A percentile compares a stretch with the other conserved stretches of the same genome.
phyloP scores from a whole-genome alignment of 1,140 invertebrate species.

The Drosophila sp. region DNA sequence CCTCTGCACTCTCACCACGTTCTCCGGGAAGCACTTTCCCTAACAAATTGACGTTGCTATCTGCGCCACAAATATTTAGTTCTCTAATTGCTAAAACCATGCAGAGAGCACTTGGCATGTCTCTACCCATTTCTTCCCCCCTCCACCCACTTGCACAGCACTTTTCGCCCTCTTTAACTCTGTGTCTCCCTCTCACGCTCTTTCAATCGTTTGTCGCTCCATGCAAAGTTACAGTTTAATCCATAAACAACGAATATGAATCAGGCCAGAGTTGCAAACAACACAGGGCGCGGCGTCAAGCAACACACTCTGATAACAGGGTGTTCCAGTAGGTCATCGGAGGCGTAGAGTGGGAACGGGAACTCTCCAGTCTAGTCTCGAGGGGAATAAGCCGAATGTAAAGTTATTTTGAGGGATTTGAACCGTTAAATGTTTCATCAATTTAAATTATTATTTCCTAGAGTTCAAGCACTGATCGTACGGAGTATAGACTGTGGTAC shows the following conservation, averaged over 20 bases:
- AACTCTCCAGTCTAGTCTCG: neutral
- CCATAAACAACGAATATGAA: slow-evolving; percentile 24
- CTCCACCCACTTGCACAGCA: neutral
- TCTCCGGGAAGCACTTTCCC: slow-evolving; percentile 17
- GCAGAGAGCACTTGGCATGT: slow-evolving; percentile 23
- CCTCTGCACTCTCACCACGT: neutral
- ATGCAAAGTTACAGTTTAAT: slow-evolving; percentile 27
- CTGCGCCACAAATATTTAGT: slow-evolving; percentile 54
- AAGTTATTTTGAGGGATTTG: no score
- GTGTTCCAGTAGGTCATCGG: slow-evolving; percentile 2
- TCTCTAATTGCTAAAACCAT: slow-evolving; percentile 50
- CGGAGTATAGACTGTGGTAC: no score
- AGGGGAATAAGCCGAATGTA: neutral
- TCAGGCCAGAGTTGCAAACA: slow-evolving; percentile 22
- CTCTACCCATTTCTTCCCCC: neutral
- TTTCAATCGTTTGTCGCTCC: slow-evolving; percentile 18
- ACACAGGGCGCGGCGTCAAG: slow-evolving; percentile 1
- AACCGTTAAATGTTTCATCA: no score
- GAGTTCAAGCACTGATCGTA: no score
- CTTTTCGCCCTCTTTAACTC: slow-evolving; percentile 9
- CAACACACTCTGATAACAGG: neutral
- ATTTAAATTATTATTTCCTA: no score
- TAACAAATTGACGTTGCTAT: slow-evolving; percentile 51
- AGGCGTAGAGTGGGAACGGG: neutral
- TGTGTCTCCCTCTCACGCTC: neutral